Conservation (phyloP, 2,888 invertebrate genomes). For the Synanthedon myopaeformis region DNA sequence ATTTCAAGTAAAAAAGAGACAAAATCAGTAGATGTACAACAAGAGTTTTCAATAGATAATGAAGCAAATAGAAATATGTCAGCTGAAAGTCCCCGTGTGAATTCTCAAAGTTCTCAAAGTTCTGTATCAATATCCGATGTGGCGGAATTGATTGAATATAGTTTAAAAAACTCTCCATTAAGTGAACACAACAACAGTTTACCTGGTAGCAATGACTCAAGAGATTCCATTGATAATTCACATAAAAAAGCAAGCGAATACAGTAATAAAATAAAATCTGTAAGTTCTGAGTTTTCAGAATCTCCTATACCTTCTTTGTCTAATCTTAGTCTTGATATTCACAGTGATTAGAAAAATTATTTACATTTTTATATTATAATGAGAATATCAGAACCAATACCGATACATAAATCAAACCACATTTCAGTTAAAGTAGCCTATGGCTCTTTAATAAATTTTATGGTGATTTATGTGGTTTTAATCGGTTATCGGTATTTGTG, state of each 20-base stretch:
- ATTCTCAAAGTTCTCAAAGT: constrained; percentile 44
- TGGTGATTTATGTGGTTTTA: too few relatives aligned
- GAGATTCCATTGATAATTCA: constrained; percentile 17
- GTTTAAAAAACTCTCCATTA: constrained; percentile 40
- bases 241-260: constrained; percentile 21
- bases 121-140: constrained; percentile 60
- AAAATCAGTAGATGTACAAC: constrained; percentile 12
- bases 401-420: too few relatives aligned
- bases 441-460: too few relatives aligned
- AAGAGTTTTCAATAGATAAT: constrained; percentile 15
- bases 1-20: constrained; percentile 24
- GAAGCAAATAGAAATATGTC: constrained; percentile 18
- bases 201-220: constrained; percentile 16
- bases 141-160: constrained; percentile 43
- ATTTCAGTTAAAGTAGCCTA: too few relatives aligned
- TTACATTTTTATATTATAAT: too few relatives aligned
- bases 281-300: constrained; percentile 56
- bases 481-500: too few relatives aligned
- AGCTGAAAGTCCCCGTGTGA: constrained; percentile 30
- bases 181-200: constrained; percentile 15
- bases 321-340: constrained; percentile 57
- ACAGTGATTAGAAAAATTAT: constrained; percentile 38
- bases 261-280: constrained; percentile 11
- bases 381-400: too few relatives aligned
- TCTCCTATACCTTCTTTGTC: constrained; percentile 57